Conservation (phyloP, 2,888 invertebrate genomes). For the Steromphala cineraria region DNA sequence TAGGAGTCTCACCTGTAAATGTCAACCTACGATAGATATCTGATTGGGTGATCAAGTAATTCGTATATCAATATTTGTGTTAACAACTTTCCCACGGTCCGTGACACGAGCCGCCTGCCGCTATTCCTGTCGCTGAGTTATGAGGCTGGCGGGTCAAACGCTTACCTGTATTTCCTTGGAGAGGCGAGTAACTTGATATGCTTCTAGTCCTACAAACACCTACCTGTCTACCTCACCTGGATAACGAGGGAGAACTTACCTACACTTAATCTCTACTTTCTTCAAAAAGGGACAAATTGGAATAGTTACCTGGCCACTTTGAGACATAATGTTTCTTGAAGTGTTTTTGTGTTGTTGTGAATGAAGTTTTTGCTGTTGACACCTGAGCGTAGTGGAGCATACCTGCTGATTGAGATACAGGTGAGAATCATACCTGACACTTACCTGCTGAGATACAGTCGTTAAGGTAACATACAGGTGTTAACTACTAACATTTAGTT, state of each 20-base stretch:
- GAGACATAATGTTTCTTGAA: no score
- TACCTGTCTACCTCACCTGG: neutral
- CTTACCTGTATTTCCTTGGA: slow-evolving; percentile 12
- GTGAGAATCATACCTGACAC: no score
- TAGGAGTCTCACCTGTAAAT: no score
- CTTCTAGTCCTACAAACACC: neutral
- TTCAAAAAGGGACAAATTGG: neutral
- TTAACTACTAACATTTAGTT: no score
- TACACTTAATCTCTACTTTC: neutral
- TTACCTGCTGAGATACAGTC: no score
- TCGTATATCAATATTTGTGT: slow-evolving; percentile 18
- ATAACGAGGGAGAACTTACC: neutral
- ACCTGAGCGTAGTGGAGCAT: no score
- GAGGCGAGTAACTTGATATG: neutral
- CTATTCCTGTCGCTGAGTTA: slow-evolving; percentile 15
- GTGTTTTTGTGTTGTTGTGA: no score
- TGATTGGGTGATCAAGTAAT: slow-evolving; percentile 18
- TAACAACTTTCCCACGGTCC: slow-evolving; percentile 23
- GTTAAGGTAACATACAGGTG: no score
- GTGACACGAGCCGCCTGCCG: neutral
- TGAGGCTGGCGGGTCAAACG: slow-evolving; percentile 9
- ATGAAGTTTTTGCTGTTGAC: no score
- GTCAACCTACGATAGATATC: slow-evolving; percentile 5
- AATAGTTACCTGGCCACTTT: no score
- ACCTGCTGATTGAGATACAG: no score